Evolutionary conservation across 2,113 vertebrate species (phyloP), one percentile per base, ranked within the genome.

Genomic region (Cyphomyrus plagiostoma): DNA sequence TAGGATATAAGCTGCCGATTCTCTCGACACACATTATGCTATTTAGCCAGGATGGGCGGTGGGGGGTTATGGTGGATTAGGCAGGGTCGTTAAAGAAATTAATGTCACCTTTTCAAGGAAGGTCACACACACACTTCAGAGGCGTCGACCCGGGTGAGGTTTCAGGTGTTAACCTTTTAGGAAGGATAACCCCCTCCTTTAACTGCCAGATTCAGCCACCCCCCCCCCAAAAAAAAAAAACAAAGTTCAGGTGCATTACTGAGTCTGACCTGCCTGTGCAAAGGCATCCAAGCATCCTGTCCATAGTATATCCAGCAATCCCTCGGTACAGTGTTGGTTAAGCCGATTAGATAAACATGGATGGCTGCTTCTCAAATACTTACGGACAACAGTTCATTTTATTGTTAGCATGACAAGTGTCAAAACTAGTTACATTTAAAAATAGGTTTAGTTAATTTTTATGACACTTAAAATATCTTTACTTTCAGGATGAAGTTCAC

Each of bases 1-100:
- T 53, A 30, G 56, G 30, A 26, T 26, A n/a, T 48, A 70, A 13
- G 50, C 52, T 62, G 3, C 50, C 4, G n/a, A 89, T 46, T 82
- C 26, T 56, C 49, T 56, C 17, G 42, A 84, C 53, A n/a, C 35
- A 26, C n/a, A 52, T 7, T 66, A 26, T 30, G 2, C 7, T 58
- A 9, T 42, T 56, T 88, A 46, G 23, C 15, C 45, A 10, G 35
- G 39, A n/a, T 2, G 3, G 66, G 66, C 66, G 17, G 49, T 56
- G 26, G 15, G 50, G 26, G 26, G 49, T 52, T 15, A 86, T n/a
- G 85, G 48, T 56, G 48, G 49, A 30, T 53, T 52, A 87, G 26
- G 30, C 45, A 11, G 17, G 49, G 88, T 49, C 52, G 80, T 89
- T 89, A 53, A 89, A 89, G 42, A 89, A 82, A 89, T 82, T 56